Evolutionary conservation across 2,797 vertebrate species (phyloP), one percentile per base, ranked within the genome.

Genomic region (Notolepis coatsorum): DNA sequence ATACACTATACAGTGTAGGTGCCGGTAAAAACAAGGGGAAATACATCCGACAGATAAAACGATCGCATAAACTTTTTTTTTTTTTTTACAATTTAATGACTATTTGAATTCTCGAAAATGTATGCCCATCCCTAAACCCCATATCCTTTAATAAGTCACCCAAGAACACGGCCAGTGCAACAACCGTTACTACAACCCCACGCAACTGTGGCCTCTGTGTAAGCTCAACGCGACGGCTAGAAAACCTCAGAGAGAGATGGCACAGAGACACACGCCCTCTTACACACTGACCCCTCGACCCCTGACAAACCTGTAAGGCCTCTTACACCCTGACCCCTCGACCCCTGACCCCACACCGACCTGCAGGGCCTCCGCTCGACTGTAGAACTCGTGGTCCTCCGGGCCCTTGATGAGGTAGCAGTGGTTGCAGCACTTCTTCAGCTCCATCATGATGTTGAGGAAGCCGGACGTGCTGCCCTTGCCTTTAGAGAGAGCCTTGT

Each of bases 381-480:
- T 98, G 79, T 94, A 92, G 80, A 97, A 96, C 77, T 98, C 97
- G 42, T 94, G 93, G 84, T 98, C 97, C 68, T 99, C 97, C 3
- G 97, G 97, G 31, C 94, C 94, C 81, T 98, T 99, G 88, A 99
- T 98, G 88, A 99, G 97, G 94, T 99, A 99, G 92, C 98, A 99
- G 92, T 99, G 98, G 88, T 99, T 99, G 83, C 98, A 99, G 68
- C 98, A 99, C 87, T 99, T 99, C 91, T 99, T 99, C 73, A 99
- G 89, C 81, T 99, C 98, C 98, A 99, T 99, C 97, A 99, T 99
- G 61, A 99, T 92, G 87, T 99, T 99, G 70, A 99, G 93, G 89
- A 99, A 99, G 64, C 98, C 98, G 4, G 98, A 99, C 3, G 96
- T 99, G 92, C 98, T 99, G 75, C 98, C 98, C 92, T 99, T 99